Conservation (phyloP, 2,113 vertebrate species). For the Malurus melanocephalus region DNA sequence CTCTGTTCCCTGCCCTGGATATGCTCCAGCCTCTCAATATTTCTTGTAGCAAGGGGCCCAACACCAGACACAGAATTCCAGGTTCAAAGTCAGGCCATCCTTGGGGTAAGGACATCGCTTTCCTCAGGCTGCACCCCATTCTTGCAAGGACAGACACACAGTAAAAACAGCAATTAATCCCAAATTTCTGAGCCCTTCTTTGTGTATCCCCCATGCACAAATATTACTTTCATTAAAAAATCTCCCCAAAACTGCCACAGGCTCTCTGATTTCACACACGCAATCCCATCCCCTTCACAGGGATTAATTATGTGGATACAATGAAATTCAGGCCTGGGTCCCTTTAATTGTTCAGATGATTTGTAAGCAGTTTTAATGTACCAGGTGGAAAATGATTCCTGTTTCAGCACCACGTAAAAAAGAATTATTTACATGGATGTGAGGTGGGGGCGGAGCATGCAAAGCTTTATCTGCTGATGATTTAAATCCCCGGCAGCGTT, state of each 20-base stretch:
- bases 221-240: not conserved
- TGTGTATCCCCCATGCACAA: not conserved
- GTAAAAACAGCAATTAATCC: not conserved
- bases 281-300: not conserved
- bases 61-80: not conserved
- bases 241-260: not conserved
- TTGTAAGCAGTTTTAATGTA: not conserved
- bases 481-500: not conserved
- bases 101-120: not conserved
- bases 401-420: not conserved
- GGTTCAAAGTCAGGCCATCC: too few relatives aligned
- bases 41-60: not conserved
- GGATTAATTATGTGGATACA: not conserved
- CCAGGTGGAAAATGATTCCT: not conserved
- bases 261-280: fast-evolving
- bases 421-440: not conserved
- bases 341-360: not conserved
- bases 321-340: not conserved
- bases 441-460: not conserved
- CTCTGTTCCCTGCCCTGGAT: fast-evolving
- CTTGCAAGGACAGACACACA: not conserved
- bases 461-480: not conserved
- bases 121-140: too few relatives aligned
- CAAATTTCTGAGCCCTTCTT: not conserved
- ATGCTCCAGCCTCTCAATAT: fast-evolving